Evolutionary conservation across 2,888 invertebrate species (phyloP).

Genomic region (Dryobota labecula): DNA sequence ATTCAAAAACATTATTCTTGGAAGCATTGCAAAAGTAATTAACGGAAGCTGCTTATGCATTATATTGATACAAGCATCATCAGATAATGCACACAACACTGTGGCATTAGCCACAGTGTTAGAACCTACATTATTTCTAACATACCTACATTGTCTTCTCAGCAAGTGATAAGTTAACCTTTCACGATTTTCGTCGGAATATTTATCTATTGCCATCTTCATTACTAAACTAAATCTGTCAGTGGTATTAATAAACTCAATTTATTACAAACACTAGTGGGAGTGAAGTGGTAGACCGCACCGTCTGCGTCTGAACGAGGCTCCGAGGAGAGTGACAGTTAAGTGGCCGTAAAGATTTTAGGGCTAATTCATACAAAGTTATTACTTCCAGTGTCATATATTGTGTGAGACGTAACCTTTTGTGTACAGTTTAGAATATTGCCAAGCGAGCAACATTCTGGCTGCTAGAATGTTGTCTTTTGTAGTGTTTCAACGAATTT

Average conservation of each 20-base stretch:
- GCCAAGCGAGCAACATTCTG: slow-evolving; percentile 30
- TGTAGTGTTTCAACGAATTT: slow-evolving; percentile 40
- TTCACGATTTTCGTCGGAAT: slow-evolving; percentile 30
- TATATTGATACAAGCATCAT: slow-evolving; percentile 7
- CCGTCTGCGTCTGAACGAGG: slow-evolving; percentile 60
- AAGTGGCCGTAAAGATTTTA: slow-evolving; percentile 71
- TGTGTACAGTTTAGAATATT: slow-evolving; percentile 58
- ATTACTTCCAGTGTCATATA: slow-evolving; percentile 67
- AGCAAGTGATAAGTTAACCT: slow-evolving; percentile 29
- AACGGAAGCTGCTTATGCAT: slow-evolving; percentile 7
- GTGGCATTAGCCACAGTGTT: no score
- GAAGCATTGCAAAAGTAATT: background rate
- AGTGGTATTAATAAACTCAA: slow-evolving; percentile 53
- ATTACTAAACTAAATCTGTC: slow-evolving; percentile 54
- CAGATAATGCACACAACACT: no score
- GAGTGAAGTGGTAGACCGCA: slow-evolving; percentile 47
- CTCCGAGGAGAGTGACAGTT: slow-evolving; percentile 59
- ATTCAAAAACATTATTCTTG: slow-evolving; percentile 25
- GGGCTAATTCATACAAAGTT: slow-evolving; percentile 74
- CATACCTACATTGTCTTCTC: background rate
- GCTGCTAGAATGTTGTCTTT: slow-evolving; percentile 24
- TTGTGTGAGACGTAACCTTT: slow-evolving; percentile 50
- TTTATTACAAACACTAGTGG: slow-evolving; percentile 50
- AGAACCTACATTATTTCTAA: background rate
- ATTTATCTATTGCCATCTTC: slow-evolving; percentile 36